These are phyloP conservation scores for Drosophila gaucha DNA, from an alignment of 2,888 invertebrate species.

Conservation along the genomic window DNA sequence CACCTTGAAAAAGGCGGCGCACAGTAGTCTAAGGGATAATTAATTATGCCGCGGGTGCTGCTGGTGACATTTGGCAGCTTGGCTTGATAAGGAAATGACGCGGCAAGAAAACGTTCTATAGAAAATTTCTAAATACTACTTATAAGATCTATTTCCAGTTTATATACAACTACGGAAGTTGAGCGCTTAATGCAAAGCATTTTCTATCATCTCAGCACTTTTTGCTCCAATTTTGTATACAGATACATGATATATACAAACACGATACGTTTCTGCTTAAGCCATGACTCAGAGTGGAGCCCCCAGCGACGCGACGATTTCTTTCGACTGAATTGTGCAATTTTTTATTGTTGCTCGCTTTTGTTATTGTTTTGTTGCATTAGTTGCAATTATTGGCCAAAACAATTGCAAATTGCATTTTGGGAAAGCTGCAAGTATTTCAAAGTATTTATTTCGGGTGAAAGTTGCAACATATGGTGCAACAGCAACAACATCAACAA, in stretches of 20 bases:
- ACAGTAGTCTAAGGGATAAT: slow-evolving; percentile 59
- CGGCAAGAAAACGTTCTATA: slow-evolving; percentile 47
- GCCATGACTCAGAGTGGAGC: slow-evolving; percentile 39
- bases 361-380: slow-evolving; percentile 56
- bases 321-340: slow-evolving; percentile 70
- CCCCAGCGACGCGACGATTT: slow-evolving; percentile 36
- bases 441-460: slow-evolving; percentile 47
- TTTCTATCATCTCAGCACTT: slow-evolving; percentile 54
- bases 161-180: slow-evolving; percentile 40
- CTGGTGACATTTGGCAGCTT: slow-evolving; percentile 63
- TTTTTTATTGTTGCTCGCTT: slow-evolving; percentile 38
- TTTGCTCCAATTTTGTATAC: slow-evolving; percentile 45
- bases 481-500: background rate
- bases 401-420: slow-evolving; percentile 76
- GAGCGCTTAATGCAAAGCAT: slow-evolving; percentile 24
- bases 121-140: slow-evolving; percentile 14
- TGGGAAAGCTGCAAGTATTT: slow-evolving; percentile 53
- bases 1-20: slow-evolving; percentile 29
- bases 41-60: slow-evolving; percentile 63
- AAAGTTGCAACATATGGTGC: slow-evolving; percentile 66
- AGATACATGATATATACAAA: slow-evolving; percentile 23
- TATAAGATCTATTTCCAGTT: slow-evolving; percentile 11
- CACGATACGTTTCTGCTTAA: slow-evolving; percentile 22
- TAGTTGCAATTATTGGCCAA: slow-evolving; percentile 76
- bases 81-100: slow-evolving; percentile 75